phyloP scores from a whole-genome alignment of 2,888 invertebrate species.

The Oscheius sp. region DNA sequence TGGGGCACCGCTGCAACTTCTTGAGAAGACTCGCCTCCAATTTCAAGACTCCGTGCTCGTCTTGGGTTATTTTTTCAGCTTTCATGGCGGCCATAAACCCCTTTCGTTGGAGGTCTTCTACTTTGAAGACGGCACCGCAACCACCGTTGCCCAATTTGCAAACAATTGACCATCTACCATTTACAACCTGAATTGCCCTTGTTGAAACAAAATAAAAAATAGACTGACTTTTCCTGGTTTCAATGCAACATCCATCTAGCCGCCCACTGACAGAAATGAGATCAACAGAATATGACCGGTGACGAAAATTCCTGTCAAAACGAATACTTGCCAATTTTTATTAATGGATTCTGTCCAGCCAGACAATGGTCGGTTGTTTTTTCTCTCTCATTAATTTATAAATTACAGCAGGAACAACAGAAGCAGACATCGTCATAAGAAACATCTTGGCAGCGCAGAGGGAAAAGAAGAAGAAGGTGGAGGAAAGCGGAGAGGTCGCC shows the following conservation, averaged over 20 bases:
- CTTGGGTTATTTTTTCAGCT: background rate
- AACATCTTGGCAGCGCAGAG: too few species aligned
- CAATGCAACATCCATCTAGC: background rate
- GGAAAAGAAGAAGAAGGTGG: too few species aligned
- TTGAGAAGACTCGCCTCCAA: conserved; percentile 9
- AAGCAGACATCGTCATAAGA: too few species aligned
- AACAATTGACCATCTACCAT: background rate
- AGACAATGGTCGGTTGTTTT: too few species aligned
- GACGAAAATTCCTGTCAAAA: too few species aligned
- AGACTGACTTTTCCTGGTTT: background rate
- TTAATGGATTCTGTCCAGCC: too few species aligned
- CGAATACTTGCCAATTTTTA: too few species aligned
- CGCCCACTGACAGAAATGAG: too few species aligned
- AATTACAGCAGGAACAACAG: too few species aligned
- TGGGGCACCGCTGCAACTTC: background rate
- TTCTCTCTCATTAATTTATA: too few species aligned
- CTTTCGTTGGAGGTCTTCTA: conserved; percentile 10
- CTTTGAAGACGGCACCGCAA: conserved; percentile 17
- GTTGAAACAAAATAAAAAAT: background rate
- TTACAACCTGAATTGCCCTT: conserved; percentile 7
- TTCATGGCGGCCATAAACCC: conserved; percentile 16
- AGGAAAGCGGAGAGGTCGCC: too few species aligned
- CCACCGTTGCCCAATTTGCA: conserved; percentile 8
- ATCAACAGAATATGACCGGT: too few species aligned
- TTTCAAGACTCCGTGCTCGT: conserved; percentile 10